Conservation (phyloP, 2,888 invertebrate species). For the Mystacides longicornis region DNA sequence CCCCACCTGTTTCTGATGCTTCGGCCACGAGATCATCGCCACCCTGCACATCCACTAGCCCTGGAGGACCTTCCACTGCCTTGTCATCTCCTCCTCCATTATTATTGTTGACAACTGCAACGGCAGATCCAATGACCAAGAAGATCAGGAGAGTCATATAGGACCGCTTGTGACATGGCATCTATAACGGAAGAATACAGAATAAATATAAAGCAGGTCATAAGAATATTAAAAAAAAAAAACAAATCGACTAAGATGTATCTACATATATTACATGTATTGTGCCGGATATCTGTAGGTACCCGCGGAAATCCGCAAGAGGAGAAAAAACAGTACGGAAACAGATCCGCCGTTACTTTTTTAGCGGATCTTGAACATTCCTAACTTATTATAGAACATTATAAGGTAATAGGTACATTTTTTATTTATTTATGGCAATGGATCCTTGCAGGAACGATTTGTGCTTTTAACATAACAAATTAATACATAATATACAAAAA, state of each 20-base stretch:
- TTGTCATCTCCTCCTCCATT: conserved; percentile 4
- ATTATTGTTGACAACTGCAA: conserved; percentile 10
- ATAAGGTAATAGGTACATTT: no score
- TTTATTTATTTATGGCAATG: no score
- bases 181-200: not conserved
- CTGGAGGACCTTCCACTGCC: conserved; percentile 30
- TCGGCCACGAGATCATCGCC: conserved; percentile 42
- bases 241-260: not conserved
- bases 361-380: no score
- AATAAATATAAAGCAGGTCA: not conserved
- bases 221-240: not conserved
- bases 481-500: no score
- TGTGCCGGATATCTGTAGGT: no score
- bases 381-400: no score
- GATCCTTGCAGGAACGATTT: no score
- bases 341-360: no score
- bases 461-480: no score
- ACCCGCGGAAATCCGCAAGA: no score
- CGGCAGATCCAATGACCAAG: not conserved
- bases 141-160: not conserved
- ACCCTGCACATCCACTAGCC: conserved; percentile 36
- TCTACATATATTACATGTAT: no score
- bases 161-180: not conserved
- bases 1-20: conserved; percentile 33
- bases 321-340: no score